Evolutionary conservation across 2,797 vertebrate genomes (phyloP).

Genomic region (Myripristis jacobus): DNA sequence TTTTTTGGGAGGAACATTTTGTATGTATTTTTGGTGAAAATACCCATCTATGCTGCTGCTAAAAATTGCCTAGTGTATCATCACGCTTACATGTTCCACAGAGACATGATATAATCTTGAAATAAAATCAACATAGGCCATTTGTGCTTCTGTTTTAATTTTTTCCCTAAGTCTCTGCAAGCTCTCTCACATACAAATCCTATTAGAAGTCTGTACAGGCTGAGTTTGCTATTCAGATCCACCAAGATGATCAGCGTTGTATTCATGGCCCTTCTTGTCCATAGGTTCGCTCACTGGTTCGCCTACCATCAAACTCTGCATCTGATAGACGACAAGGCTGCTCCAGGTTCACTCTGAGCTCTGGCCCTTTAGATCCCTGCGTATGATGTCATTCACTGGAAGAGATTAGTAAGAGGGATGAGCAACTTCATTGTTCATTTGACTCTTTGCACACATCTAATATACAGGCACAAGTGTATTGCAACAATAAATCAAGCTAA

Average conservation of each 20-base stretch:
- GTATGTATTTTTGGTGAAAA: too few species aligned
- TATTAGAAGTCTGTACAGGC: conserved; percentile 1
- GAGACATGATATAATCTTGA: conserved; percentile 7
- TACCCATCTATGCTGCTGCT: too few species aligned
- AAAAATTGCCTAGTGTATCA: too few species aligned
- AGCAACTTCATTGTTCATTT: conserved; percentile 7
- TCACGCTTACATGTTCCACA: too few species aligned
- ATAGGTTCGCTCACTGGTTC: background rate
- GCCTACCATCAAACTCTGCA: background rate
- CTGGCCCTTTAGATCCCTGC: conserved; percentile 93
- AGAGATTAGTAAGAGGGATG: conserved; percentile 45
- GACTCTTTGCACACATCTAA: background rate
- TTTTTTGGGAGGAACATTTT: too few species aligned
- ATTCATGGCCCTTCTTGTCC: conserved; percentile 1
- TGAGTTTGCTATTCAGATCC: conserved; percentile 3
- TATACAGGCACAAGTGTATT: background rate
- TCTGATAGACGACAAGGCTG: conserved; percentile 15
- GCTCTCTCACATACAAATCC: background rate
- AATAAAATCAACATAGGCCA: conserved; percentile 15
- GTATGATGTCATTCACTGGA: conserved; percentile 97
- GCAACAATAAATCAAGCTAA: background rate
- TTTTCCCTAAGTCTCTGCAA: background rate
- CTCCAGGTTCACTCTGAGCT: conserved; percentile 82
- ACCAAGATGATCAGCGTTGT: background rate
- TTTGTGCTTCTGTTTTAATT: background rate